Base-by-base conservation (phyloP, 2,113 vertebrate genomes). In the Psophia crepitans region DNA sequence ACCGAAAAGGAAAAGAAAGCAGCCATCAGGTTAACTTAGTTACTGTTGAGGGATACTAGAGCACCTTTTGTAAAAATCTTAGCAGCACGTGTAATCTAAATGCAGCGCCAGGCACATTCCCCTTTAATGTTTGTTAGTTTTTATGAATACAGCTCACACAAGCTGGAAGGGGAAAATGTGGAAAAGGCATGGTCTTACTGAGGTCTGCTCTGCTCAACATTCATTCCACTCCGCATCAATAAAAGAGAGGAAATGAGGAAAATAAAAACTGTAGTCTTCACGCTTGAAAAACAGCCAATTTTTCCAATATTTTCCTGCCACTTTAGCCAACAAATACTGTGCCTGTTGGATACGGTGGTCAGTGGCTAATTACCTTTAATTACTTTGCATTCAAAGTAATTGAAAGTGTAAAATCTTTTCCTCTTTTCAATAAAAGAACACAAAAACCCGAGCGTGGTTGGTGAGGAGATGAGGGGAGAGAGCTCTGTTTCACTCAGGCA, bases 11-110 rank as follows among this genome's bases (percentile, higher is more conserved):
- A 92, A 69, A 84, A 94, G 76, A 53, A 84, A 84, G 73, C 63
- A 93, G 90, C 71, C 82, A 43, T 53, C 53, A 77, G 84, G 79
- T 94, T 79, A 68, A 90, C 96, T 95, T 93, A 84, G 93, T 96
- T 90, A 65, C 63, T 33, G 30, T 33, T 84, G 95, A 81, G 71
- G 51, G 83, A 69, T 71, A 84, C 26, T 57, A 20, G 75, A 89
- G 74, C 82, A 68, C n/a, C 87, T 64, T 63, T 79, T 70, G 44
- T 85, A 93, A 95, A 66, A 77, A 83, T 83, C 91, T 88, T 28
- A 82, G 66, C 53, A 92, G 51, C 9, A 13, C 63, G 5, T 82
- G 49, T 48, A 66, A 81, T 84, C 57, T n/a, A 27, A 89, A 51
- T 28, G 44, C 87, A 96, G 90, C 61, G 87, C 79, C 84, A 93